Base-by-base conservation (phyloP, 2,797 vertebrate species). In the Falco peregrinus region DNA sequence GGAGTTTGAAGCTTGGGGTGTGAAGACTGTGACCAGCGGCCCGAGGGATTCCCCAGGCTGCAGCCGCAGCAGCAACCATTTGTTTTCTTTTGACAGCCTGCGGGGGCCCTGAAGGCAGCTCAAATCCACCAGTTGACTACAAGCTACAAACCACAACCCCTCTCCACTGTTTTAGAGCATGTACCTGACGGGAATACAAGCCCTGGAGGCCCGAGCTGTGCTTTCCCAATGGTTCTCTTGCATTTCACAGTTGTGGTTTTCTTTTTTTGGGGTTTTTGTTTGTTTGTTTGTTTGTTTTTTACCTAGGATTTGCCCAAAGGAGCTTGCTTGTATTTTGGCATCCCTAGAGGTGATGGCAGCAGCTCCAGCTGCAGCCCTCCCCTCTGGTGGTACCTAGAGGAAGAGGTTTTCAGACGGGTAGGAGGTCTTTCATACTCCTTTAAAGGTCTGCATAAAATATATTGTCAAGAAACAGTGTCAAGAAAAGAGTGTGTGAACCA, bases 61-160 rank as follows among this genome's bases (percentile, higher is more conserved):
- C 75, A 93, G 93, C 93, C 93, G 16, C 94, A 96, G 87, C 81
- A 89, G 71, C 71, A 82, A 96, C 75, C 60, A 85, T 89, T 92
- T 97, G 81, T 97, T 97, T 97, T 92, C 90, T 83, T 96, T 95
- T 81, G 88, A 90, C 90, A 89, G 93, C 71, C 68, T 95, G 93
- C 10, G 61, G 84, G 87, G 86, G 75, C 94, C 71, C 41, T 71
- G 71, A 94, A 95, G 61, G 75, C 90, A 89, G 94, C 84, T 95
- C 81, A 92, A 93, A 95, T 85, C 53, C 61, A 83, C 80, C 84
- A 90, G 88, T 29, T 75, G 84, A 94, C 86, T 84, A 68, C 84
- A 71, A 74, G 60, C 75, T 95, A 73, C 78, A 95, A 95, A 95
- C 94, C 95, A 95, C 96, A 96, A 59, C 19, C 35, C 13, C 21